Conservation (phyloP, 1,140 invertebrate genomes). For the Caenorhabditis brenneri region DNA sequence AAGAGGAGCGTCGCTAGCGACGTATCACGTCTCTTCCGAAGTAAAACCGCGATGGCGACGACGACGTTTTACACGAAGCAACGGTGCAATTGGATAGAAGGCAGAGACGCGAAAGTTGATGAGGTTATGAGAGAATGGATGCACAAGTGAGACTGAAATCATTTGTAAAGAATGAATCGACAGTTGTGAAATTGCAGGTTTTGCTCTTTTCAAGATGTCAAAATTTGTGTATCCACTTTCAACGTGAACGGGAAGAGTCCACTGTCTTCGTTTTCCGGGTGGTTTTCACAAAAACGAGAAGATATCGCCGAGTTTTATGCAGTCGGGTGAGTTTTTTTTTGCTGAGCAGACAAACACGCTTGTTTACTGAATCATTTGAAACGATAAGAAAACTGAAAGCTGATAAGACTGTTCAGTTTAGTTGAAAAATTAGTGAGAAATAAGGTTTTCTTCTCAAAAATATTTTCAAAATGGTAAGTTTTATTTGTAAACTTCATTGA, state of each 20-base stretch:
- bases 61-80: slow-evolving; percentile 41
- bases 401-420: no score
- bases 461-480: no score
- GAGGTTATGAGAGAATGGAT: slow-evolving; percentile 64
- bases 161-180: not conserved
- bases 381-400: not conserved
- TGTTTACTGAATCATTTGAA: not conserved
- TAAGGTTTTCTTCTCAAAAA: no score
- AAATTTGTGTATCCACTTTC: slow-evolving; percentile 66
- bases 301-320: slow-evolving; percentile 64
- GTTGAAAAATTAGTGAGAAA: no score
- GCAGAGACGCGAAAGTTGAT: slow-evolving; percentile 62
- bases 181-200: slow-evolving; percentile 58
- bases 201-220: slow-evolving; percentile 61
- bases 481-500: no score
- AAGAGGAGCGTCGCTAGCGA: not conserved
- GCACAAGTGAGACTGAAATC: slow-evolving; percentile 49
- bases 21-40: not conserved
- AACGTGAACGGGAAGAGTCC: slow-evolving; percentile 68
- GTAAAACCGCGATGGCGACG: slow-evolving; percentile 5
- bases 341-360: not conserved
- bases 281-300: slow-evolving; percentile 58
- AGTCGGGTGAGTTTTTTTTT: slow-evolving; percentile 61
- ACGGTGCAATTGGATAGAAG: slow-evolving; percentile 27
- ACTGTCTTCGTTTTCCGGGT: slow-evolving; percentile 58